Evolutionary conservation across 1,140 invertebrate genomes (phyloP), one percentile per base, ranked within the genome.

Genomic region (Calephelis virginiensis): DNA sequence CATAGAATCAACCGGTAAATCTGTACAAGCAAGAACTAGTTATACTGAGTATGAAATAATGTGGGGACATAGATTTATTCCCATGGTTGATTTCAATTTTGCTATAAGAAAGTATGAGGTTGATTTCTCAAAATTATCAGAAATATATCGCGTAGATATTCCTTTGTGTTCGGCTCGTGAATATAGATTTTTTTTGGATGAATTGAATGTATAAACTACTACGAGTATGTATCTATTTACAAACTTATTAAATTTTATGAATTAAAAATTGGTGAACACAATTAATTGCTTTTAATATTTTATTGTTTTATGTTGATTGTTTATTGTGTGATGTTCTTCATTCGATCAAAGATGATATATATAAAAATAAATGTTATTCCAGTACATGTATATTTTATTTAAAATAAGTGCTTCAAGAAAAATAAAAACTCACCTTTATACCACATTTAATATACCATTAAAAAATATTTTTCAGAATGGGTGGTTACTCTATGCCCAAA

Each of bases 51-150:
- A 83, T 63, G 95, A 96, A 76, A 94, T 96, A 53, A 78, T 95
- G 4, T 96, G 95, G 95, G 95, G 95, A 0, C 94, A 95, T 78
- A 88, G 94, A 14, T 95, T 95, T 72, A 86, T 91, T 28, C 87
- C 92, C 76, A 92, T 97, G 76, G 95, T 98, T 3, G 93, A 92
- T 46, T 97, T 96, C 83, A 95, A 95, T 71, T 95, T 95, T 73
- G 94, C 95, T 17, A 94, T 95, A 67, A 94, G 96, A 38, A 94
- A 94, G 28, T 98, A 97, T 86, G 93, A 95, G 72, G 96, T 98
- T 1, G 96, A 99, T 84, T 98, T 98, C 74, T 90, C 91, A 0
- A 93, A 92, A 72, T 97, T 99, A 86, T 95, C 98, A 82, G 95
- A 94, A 70, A 97, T 96, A 0, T 94, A 94, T 68, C 94, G 95